phyloP scores from a whole-genome alignment of 2,113 vertebrate species.

The Ciconia maguari region DNA sequence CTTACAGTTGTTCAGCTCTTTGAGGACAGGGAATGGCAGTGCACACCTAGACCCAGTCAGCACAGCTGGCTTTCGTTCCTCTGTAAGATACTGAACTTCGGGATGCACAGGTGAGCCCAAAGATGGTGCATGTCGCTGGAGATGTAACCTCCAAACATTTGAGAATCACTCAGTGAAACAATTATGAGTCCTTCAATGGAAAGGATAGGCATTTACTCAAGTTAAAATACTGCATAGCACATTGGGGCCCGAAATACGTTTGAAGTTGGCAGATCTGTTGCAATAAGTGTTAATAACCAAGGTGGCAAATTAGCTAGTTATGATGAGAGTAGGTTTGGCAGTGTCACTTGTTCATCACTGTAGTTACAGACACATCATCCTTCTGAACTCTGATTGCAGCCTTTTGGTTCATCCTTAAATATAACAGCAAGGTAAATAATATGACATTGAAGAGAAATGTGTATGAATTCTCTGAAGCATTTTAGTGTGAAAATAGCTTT shows the following conservation, averaged over 20 bases:
- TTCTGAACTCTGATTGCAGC: neutral
- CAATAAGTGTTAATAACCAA: neutral
- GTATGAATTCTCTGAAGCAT: neutral
- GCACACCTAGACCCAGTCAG: neutral
- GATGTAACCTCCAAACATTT: neutral
- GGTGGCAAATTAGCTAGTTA: neutral
- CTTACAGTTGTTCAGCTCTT: neutral
- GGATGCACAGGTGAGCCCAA: neutral
- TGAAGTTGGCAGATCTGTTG: neutral
- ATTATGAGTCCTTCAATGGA: neutral
- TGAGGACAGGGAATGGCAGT: neutral
- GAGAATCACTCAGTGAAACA: neutral
- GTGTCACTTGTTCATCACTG: neutral
- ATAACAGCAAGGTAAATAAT: neutral
- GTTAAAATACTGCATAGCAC: neutral
- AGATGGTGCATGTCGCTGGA: neutral
- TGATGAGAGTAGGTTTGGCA: neutral
- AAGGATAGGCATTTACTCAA: neutral
- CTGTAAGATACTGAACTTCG: neutral
- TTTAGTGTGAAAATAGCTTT: neutral
- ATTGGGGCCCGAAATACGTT: neutral
- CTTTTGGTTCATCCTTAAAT: neutral
- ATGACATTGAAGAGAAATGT: neutral
- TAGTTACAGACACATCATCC: neutral
- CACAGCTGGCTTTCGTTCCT: neutral